These are phyloP conservation scores for Conger conger DNA, from an alignment of 2,113 vertebrate genomes.

Conservation along the genomic window DNA sequence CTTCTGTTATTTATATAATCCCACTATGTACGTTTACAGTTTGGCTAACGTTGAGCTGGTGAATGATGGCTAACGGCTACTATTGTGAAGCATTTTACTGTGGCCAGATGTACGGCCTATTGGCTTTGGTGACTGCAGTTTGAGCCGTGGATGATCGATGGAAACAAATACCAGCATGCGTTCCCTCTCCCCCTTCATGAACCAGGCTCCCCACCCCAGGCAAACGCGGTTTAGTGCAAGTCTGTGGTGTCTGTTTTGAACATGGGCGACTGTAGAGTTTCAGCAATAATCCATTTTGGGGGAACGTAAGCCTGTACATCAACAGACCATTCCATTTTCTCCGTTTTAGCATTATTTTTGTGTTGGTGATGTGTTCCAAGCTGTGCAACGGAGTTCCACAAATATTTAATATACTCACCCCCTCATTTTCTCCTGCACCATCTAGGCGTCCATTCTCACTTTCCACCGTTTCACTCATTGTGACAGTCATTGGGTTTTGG, in stretches of 20 bases:
- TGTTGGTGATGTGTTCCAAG: neutral
- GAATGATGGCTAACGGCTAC: too few relatives aligned
- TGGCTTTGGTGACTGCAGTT: too few relatives aligned
- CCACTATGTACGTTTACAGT: too few relatives aligned
- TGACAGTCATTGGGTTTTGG: constrained; percentile 69
- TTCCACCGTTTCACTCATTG: constrained; percentile 40
- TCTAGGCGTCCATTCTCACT: neutral
- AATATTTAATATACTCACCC: neutral
- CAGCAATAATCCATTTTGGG: neutral
- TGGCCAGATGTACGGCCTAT: too few relatives aligned
- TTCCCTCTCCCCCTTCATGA: too few relatives aligned
- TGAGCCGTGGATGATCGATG: too few relatives aligned
- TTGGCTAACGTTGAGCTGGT: too few relatives aligned
- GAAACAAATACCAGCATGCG: too few relatives aligned
- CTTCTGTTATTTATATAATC: too few relatives aligned
- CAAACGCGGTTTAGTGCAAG: neutral
- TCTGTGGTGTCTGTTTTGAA: neutral
- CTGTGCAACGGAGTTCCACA: neutral
- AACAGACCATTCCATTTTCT: neutral
- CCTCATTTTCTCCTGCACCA: neutral
- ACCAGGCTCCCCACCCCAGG: too few relatives aligned
- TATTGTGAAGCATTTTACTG: too few relatives aligned
- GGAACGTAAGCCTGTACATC: neutral
- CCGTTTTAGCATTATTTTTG: neutral
- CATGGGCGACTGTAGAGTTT: neutral